Evolutionary conservation across 2,797 vertebrate genomes (phyloP).

Genomic region (Emydoidea blandingii): DNA sequence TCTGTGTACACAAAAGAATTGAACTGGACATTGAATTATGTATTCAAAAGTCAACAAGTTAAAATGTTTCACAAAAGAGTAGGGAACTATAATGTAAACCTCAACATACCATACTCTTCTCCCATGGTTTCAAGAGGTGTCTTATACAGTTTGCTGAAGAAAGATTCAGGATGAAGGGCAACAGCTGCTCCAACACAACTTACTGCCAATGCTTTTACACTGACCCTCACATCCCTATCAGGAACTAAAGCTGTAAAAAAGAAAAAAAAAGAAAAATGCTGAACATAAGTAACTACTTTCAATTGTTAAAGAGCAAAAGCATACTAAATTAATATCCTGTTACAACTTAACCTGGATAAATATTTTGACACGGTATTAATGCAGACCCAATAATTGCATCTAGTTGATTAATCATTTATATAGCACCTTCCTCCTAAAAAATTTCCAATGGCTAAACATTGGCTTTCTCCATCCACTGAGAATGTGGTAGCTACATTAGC

Average conservation of each 20-base stretch:
- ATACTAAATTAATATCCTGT: not conserved
- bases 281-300: not conserved
- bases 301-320: not conserved
- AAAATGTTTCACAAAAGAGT: not conserved
- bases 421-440: not conserved
- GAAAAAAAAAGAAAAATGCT: not conserved
- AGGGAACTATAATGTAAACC: not conserved
- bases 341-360: not conserved
- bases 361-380: not conserved
- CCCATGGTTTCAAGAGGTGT: slow-evolving; percentile 84
- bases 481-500: not conserved
- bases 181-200: slow-evolving; percentile 94
- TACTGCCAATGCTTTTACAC: slow-evolving; percentile 96
- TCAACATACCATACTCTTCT: slow-evolving; percentile 82
- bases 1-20: not conserved
- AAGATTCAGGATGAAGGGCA: slow-evolving; percentile 92
- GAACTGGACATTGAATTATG: not conserved
- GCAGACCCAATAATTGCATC: not conserved
- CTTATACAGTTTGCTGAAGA: slow-evolving; percentile 94
- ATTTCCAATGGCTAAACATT: not conserved
- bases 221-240: slow-evolving; percentile 95
- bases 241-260: slow-evolving; percentile 87
- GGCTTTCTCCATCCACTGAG: not conserved
- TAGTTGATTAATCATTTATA: not conserved
- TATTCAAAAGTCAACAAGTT: not conserved